phyloP scores from a whole-genome alignment of 2,888 invertebrate species.

The Amiota communis region DNA sequence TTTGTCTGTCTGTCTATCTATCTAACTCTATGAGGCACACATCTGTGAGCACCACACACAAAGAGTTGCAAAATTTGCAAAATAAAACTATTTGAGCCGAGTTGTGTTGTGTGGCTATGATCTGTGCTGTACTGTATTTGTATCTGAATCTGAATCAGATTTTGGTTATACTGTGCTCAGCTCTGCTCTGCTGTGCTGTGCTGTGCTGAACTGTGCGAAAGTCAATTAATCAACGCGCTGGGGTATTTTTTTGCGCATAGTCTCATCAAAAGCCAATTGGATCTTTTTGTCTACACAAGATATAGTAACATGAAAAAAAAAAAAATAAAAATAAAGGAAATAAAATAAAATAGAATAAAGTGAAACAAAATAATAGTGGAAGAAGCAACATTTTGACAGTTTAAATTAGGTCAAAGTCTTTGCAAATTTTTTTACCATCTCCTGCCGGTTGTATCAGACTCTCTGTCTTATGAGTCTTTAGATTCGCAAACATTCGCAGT shows the following conservation, averaged over 20 bases:
- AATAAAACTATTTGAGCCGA: not conserved
- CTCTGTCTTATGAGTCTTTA: not conserved
- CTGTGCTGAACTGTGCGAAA: slow-evolving; percentile 36
- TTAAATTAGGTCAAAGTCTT: slow-evolving; percentile 63
- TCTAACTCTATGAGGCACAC: too few species aligned
- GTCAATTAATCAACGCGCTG: slow-evolving; percentile 52
- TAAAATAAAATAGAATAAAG: not conserved
- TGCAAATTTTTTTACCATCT: slow-evolving; percentile 28
- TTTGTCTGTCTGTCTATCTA: not conserved
- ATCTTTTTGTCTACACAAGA: not conserved
- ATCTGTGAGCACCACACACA: not conserved
- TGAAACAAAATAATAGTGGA: not conserved
- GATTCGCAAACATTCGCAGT: slow-evolving; percentile 35
- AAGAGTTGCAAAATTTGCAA: not conserved
- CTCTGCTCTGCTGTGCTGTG: too few species aligned
- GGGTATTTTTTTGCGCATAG: slow-evolving; percentile 39
- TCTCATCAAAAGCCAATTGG: slow-evolving; percentile 29
- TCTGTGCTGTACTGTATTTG: not conserved
- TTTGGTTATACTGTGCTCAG: not conserved
- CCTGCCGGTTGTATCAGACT: not conserved
- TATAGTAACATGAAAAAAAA: slow-evolving; percentile 13
- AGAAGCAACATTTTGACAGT: slow-evolving; percentile 46
- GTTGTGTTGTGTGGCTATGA: not conserved
- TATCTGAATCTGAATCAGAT: not conserved
- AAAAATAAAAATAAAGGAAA: slow-evolving; percentile 29